A percentile compares a stretch with the other conserved stretches of the same genome.
phyloP scores from a whole-genome alignment of 2,113 vertebrate genomes.

The Marcusenius ussheri region DNA sequence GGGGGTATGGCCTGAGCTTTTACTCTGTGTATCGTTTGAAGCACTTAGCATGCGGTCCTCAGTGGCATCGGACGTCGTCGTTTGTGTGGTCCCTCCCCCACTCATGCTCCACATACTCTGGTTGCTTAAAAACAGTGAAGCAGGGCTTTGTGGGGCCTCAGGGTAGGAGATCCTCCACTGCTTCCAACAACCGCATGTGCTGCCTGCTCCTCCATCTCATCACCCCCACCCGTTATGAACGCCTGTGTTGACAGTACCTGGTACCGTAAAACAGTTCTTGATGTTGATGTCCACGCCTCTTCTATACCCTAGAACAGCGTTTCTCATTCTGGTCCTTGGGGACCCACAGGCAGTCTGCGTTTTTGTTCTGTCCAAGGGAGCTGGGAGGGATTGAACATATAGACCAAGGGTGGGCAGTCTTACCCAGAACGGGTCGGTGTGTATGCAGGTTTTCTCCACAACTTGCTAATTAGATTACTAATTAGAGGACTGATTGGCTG shows the following conservation, averaged over 20 bases:
- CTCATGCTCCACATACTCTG: not conserved
- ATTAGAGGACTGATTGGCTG: no score
- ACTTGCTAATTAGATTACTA: no score
- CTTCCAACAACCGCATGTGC: not conserved
- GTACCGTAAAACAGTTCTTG: not conserved
- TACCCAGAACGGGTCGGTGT: no score
- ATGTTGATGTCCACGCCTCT: not conserved
- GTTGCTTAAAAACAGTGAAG: not conserved
- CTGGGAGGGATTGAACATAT: not conserved
- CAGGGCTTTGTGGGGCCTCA: not conserved
- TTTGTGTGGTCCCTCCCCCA: not conserved
- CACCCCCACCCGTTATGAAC: not conserved
- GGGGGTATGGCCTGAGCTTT: slow-evolving; percentile 94
- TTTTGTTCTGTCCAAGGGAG: not conserved
- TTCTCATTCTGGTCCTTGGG: not conserved
- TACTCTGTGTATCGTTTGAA: slow-evolving; percentile 50
- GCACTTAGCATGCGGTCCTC: slow-evolving; percentile 19
- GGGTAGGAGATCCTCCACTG: not conserved
- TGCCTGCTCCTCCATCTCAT: not conserved
- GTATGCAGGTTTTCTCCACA: no score
- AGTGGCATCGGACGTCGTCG: not conserved
- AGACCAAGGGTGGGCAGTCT: not conserved
- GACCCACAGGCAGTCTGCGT: not conserved
- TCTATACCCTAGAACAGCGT: not conserved
- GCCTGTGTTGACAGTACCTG: not conserved